Conservation (phyloP, 2,113 vertebrate species). For the Phainopepla nitens region DNA sequence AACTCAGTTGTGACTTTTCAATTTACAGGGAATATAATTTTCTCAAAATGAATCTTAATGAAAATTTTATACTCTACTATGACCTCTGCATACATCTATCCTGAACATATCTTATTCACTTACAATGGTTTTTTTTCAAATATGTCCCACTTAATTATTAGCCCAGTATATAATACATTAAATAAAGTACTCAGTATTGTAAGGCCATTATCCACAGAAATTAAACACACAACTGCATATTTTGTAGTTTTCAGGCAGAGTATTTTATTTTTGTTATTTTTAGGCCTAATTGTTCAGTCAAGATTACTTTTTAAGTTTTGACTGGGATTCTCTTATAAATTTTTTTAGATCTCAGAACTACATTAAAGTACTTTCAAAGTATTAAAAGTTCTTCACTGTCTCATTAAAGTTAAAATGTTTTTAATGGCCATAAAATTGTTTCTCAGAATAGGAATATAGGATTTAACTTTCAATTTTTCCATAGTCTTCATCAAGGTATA, state of each 20-base stretch:
- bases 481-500: background rate
- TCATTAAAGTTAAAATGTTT: background rate
- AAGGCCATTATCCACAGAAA: background rate
- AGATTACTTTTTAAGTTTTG: background rate
- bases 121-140: background rate
- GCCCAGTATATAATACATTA: background rate
- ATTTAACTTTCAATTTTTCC: background rate
- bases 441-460: background rate
- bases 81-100: background rate
- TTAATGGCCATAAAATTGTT: background rate
- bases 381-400: background rate
- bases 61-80: background rate
- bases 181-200: background rate
- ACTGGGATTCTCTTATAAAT: background rate
- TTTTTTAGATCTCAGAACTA: background rate
- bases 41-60: background rate
- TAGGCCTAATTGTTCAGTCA: background rate
- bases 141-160: background rate
- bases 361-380: background rate
- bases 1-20: background rate
- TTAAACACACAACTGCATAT: background rate
- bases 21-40: background rate
- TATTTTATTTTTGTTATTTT: background rate
- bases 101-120: background rate
- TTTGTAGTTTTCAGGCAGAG: background rate